Evolutionary conservation across 2,888 invertebrate genomes (phyloP).

Genomic region (Rotaria sp.): DNA sequence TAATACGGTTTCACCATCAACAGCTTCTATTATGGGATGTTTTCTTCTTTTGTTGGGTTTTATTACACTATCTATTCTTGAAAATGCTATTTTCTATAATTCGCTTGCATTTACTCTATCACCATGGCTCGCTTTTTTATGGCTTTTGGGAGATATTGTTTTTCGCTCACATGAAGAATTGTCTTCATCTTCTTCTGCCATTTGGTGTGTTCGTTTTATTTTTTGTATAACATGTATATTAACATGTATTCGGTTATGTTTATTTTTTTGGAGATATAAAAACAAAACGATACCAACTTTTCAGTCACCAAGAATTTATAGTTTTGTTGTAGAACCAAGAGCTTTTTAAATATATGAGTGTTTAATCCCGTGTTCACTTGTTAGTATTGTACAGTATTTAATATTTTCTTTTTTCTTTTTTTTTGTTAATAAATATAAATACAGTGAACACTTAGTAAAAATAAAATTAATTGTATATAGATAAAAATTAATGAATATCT

Average conservation of each 20-base stretch:
- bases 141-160: background rate
- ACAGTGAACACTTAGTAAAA: background rate
- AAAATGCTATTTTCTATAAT: background rate
- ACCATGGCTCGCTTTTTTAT: background rate
- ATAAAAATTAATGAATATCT: too few relatives aligned
- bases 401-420: background rate
- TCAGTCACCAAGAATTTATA: background rate
- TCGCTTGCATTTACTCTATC: background rate
- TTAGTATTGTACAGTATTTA: background rate
- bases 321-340: background rate
- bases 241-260: constrained; percentile 12
- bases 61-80: background rate
- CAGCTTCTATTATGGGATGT: background rate
- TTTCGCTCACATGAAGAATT: background rate
- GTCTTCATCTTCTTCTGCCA: background rate
- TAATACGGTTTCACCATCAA: background rate
- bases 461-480: background rate
- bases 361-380: background rate
- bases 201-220: background rate
- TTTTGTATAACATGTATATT: background rate
- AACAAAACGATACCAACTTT: constrained; percentile 18
- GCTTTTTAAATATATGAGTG: background rate
- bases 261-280: background rate
- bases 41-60: background rate
- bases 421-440: background rate